A percentile compares a stretch with the other conserved stretches of the same genome.
phyloP scores from a whole-genome alignment of 2,797 vertebrate species.

The Acomys russatus region DNA sequence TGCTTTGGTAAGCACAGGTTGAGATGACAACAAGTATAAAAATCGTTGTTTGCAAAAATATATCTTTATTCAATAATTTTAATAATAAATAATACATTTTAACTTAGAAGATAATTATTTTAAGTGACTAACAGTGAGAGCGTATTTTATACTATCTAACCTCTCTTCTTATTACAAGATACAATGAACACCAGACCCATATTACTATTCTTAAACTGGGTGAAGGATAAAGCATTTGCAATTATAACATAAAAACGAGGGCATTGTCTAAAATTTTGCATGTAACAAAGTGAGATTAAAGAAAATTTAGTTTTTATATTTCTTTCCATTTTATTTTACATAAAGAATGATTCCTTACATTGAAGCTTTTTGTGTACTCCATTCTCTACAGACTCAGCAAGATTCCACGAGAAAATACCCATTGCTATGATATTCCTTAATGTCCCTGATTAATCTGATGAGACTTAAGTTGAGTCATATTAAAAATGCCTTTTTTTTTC shows the following conservation, averaged over 20 bases:
- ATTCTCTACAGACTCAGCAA: background rate
- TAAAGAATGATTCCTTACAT: background rate
- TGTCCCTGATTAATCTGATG: background rate
- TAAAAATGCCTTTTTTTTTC: background rate
- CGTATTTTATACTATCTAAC: background rate
- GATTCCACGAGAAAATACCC: background rate
- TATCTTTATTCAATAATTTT: background rate
- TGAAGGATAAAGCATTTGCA: background rate
- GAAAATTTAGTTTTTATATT: background rate
- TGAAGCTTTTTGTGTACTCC: slow-evolving; percentile 7
- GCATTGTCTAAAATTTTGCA: slow-evolving; percentile 20
- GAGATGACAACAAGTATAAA: background rate
- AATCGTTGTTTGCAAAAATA: slow-evolving; percentile 15
- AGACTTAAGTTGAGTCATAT: background rate
- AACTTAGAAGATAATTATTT: slow-evolving; percentile 6
- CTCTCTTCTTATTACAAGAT: slow-evolving; percentile 2
- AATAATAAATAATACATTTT: slow-evolving; percentile 9
- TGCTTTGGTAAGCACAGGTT: background rate
- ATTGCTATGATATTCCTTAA: background rate
- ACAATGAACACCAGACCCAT: background rate
- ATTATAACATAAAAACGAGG: background rate
- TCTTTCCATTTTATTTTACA: background rate
- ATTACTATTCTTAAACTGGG: background rate
- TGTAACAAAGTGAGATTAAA: background rate
- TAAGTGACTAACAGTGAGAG: background rate